Evolutionary conservation across 2,113 vertebrate species (phyloP).

Genomic region (Cebus imitator): DNA sequence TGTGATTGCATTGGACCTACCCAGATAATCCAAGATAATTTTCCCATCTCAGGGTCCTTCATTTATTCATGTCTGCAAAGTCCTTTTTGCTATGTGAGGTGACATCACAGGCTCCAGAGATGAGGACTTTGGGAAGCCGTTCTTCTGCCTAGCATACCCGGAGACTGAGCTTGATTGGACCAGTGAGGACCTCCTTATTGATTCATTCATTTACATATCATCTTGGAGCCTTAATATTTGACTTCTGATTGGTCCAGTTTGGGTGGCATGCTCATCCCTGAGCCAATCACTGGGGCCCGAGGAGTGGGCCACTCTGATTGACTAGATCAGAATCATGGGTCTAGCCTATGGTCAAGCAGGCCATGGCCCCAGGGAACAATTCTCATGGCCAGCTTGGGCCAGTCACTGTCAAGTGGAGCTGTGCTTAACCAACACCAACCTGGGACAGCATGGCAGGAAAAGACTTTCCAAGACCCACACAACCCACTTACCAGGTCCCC

Average conservation of each 20-base stretch:
- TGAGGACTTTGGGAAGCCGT: not conserved
- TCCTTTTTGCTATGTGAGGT: not conserved
- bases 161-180: not conserved
- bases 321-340: not conserved
- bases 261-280: not conserved
- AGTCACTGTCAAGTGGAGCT: rapidly evolving
- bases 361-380: not conserved
- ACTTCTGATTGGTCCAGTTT: not conserved
- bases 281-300: not conserved
- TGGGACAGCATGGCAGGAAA: not conserved
- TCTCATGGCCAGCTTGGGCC: not conserved
- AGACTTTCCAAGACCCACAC: not conserved
- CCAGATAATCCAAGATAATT: not conserved
- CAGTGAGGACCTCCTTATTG: too few relatives aligned
- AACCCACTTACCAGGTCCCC: not conserved
- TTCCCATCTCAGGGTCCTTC: not conserved
- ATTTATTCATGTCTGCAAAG: not conserved
- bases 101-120: not conserved
- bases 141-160: rapidly evolving
- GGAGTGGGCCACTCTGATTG: not conserved
- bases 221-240: not conserved
- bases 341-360: not conserved
- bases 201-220: not conserved
- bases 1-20: not conserved
- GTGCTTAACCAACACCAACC: not conserved